phyloP scores from a whole-genome alignment of 2,113 vertebrate genomes.

The Thalassoma bifasciatum region DNA sequence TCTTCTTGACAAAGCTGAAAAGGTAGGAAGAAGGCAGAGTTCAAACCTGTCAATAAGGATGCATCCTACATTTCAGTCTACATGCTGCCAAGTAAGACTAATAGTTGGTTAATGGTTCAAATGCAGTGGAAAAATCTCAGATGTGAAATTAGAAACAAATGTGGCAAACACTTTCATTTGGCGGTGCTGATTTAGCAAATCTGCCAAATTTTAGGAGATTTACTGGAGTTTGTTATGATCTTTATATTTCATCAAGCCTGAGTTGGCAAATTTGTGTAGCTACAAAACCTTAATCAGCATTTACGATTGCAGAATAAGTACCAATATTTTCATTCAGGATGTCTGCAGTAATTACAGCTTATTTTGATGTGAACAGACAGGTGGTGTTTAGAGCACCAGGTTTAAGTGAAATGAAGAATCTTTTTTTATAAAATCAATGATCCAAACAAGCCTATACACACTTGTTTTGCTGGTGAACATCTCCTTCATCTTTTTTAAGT shows the following conservation, averaged over 20 bases:
- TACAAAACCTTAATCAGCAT: background rate
- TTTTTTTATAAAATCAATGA: constrained; percentile 21
- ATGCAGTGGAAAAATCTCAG: too few relatives aligned
- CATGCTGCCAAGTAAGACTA: too few relatives aligned
- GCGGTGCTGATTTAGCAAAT: too few relatives aligned
- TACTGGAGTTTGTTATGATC: background rate
- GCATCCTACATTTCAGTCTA: too few relatives aligned
- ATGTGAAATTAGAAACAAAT: too few relatives aligned
- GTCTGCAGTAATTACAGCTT: background rate
- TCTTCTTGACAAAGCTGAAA: too few relatives aligned
- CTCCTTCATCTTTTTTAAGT: constrained; percentile 33
- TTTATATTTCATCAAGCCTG: background rate
- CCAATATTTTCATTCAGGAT: constrained; percentile 3
- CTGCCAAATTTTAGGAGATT: background rate
- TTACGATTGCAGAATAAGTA: constrained; percentile 41
- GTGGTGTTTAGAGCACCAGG: constrained; percentile 44
- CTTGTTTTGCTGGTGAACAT: constrained; percentile 19
- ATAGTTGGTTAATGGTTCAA: too few relatives aligned
- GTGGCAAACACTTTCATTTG: too few relatives aligned
- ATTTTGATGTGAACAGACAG: constrained; percentile 59
- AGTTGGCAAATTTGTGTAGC: background rate
- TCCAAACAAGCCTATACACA: constrained; percentile 28
- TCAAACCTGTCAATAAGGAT: too few relatives aligned
- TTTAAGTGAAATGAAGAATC: constrained; percentile 25
- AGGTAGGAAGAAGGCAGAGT: too few relatives aligned